These are phyloP conservation scores for Argyrosomus regius DNA, from an alignment of 2,797 vertebrate species.

Conservation along the genomic window DNA sequence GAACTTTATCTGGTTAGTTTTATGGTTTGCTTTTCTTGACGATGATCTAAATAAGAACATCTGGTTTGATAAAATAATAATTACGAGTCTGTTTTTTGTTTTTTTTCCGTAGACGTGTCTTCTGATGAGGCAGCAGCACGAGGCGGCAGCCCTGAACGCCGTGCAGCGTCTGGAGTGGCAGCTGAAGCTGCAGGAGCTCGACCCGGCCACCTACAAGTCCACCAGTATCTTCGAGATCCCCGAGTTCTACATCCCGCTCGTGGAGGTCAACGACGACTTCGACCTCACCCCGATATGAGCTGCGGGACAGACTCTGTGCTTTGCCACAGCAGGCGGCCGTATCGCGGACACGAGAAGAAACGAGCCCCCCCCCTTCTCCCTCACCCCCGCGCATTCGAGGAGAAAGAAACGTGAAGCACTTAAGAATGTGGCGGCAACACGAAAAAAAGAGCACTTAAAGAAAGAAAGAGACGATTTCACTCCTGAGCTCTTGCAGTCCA, in stretches of 20 bases:
- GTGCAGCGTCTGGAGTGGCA: constrained; percentile 99
- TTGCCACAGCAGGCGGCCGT: constrained; percentile 26
- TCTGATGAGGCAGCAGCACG: constrained; percentile 98
- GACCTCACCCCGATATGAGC: constrained; percentile 98
- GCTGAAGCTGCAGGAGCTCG: constrained; percentile 98
- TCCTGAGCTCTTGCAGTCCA: constrained; percentile 67
- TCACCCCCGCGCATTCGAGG: constrained; percentile 25
- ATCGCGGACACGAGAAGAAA: constrained; percentile 8
- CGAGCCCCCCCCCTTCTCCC: too few relatives aligned
- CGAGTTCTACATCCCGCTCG: constrained; percentile 98
- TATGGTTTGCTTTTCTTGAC: background rate
- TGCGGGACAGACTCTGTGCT: constrained; percentile 15
- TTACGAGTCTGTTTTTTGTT: too few relatives aligned
- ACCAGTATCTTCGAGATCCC: constrained; percentile 99
- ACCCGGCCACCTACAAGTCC: constrained; percentile 97
- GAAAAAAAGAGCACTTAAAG: constrained; percentile 65
- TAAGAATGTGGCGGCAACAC: constrained; percentile 60
- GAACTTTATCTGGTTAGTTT: background rate
- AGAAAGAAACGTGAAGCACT: constrained; percentile 78
- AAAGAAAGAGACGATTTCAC: constrained; percentile 49
- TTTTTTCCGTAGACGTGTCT: constrained; percentile 91
- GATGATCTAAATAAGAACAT: background rate
- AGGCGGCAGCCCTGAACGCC: constrained; percentile 97
- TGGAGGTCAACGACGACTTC: constrained; percentile 99
- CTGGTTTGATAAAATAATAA: background rate